Percentiles rank a stretch among this genome's conserved stretches.
phyloP scores from a whole-genome alignment of 1,140 invertebrate species.

The Cyrtorhinus lividipennis region DNA sequence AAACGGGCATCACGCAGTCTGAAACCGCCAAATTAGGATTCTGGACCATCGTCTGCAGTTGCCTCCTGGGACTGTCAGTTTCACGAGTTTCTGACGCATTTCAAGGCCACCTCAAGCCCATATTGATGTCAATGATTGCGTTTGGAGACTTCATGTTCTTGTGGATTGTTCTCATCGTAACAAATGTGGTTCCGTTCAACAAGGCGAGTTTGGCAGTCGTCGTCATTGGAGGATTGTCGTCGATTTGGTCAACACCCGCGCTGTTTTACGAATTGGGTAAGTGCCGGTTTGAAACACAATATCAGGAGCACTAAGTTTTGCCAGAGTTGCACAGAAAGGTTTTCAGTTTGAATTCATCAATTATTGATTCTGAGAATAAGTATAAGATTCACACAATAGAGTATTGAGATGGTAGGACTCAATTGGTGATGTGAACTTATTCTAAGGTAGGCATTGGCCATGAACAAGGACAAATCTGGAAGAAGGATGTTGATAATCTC shows the following conservation, averaged over 20 bases:
- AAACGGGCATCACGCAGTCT: conserved; percentile 28
- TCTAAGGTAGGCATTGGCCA: too few relatives aligned
- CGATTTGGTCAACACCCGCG: conserved; percentile 33
- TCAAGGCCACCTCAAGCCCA: conserved; percentile 28
- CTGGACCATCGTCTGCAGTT: conserved; percentile 30
- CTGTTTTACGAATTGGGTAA: conserved; percentile 33
- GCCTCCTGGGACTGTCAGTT: conserved; percentile 27
- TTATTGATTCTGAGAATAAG: too few relatives aligned
- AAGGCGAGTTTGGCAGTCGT: conserved; percentile 21
- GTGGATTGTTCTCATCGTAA: conserved; percentile 29
- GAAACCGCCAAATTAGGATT: conserved; percentile 30
- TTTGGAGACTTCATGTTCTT: conserved; percentile 29
- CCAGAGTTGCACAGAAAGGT: too few relatives aligned
- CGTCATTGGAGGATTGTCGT: conserved; percentile 31
- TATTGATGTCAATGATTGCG: conserved; percentile 27
- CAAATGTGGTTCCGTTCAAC: conserved; percentile 25
- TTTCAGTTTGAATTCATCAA: too few relatives aligned
- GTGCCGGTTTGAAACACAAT: too few relatives aligned
- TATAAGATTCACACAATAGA: too few relatives aligned
- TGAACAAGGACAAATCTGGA: too few relatives aligned
- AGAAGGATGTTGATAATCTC: too few relatives aligned
- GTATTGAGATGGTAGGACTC: too few relatives aligned
- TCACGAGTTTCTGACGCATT: conserved; percentile 29
- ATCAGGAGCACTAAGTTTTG: too few relatives aligned
- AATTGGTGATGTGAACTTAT: too few relatives aligned